Percentiles rank a stretch among this genome's conserved stretches.
Conservation (phyloP, 2,797 vertebrate genomes). For the Sebastiscus albofasciatus region DNA sequence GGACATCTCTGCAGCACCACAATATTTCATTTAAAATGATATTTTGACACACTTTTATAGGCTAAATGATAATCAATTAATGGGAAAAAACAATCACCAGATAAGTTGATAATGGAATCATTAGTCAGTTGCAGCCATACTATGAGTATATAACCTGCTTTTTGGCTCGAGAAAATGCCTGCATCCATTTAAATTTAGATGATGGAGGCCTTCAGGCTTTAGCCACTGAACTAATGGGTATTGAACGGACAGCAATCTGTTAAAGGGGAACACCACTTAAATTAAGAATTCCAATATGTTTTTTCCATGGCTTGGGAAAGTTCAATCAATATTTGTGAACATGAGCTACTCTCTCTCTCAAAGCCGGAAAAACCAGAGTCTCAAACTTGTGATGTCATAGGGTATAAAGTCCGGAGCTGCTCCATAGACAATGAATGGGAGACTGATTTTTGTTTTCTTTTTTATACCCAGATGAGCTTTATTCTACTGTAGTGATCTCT, state of each 20-base stretch:
- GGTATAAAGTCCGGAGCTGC: no score
- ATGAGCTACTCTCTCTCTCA: no score
- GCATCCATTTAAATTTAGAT: not conserved
- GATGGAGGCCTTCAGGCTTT: not conserved
- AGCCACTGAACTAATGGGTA: constrained; percentile 10
- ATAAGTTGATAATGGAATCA: not conserved
- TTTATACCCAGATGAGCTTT: no score
- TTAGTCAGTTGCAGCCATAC: not conserved
- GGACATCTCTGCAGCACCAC: no score
- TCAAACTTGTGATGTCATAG: not conserved
- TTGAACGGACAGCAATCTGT: constrained; percentile 34
- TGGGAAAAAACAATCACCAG: not conserved
- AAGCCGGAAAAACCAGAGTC: not conserved
- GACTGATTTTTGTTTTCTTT: no score
- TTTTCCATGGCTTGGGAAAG: no score
- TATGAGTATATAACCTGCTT: not conserved
- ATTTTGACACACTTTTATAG: not conserved
- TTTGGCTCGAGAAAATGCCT: not conserved
- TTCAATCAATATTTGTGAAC: no score
- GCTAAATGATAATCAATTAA: not conserved
- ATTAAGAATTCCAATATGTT: no score
- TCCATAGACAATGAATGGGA: no score
- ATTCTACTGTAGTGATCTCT: accelerated
- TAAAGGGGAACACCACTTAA: constrained; percentile 7
- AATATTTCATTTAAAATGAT: no score